A percentile compares a stretch with the other conserved stretches of the same genome.
Conservation (phyloP, 2,113 vertebrate genomes). For the Austrofundulus limnaeus region DNA sequence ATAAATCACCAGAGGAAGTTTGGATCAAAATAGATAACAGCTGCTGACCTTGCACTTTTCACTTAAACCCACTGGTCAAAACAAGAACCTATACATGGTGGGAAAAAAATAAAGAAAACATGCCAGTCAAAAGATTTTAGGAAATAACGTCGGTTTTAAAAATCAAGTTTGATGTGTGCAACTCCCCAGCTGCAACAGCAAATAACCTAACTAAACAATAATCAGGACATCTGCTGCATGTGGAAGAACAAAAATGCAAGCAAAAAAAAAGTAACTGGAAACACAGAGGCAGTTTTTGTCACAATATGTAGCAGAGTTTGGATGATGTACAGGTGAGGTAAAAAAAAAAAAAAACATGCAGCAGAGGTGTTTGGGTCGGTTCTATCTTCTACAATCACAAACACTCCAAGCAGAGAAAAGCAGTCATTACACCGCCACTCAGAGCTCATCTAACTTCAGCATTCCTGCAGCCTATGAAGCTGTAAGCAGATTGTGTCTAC, state of each 20-base stretch:
- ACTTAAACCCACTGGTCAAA: neutral
- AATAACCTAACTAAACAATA: conserved; percentile 3
- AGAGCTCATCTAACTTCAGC: too few relatives aligned
- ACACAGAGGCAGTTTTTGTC: neutral
- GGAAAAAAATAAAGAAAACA: too few relatives aligned
- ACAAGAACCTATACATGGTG: neutral
- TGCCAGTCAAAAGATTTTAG: neutral
- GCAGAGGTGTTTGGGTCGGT: too few relatives aligned
- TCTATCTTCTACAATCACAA: too few relatives aligned
- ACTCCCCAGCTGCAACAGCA: neutral
- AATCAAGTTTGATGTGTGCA: neutral
- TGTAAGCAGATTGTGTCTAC: neutral
- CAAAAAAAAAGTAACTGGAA: neutral
- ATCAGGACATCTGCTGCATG: conserved; percentile 5
- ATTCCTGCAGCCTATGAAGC: too few relatives aligned
- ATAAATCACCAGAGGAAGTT: too few relatives aligned
- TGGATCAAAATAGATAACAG: too few relatives aligned
- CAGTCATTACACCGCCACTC: neutral
- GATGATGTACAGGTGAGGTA: too few relatives aligned
- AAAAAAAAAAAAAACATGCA: neutral
- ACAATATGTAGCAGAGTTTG: neutral
- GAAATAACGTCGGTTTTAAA: neutral
- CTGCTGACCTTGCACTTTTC: neutral
- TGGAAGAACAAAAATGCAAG: neutral
- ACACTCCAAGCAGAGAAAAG: neutral